Conservation (phyloP, 2,797 vertebrate genomes). For the Dromococcyx pavoninus region DNA sequence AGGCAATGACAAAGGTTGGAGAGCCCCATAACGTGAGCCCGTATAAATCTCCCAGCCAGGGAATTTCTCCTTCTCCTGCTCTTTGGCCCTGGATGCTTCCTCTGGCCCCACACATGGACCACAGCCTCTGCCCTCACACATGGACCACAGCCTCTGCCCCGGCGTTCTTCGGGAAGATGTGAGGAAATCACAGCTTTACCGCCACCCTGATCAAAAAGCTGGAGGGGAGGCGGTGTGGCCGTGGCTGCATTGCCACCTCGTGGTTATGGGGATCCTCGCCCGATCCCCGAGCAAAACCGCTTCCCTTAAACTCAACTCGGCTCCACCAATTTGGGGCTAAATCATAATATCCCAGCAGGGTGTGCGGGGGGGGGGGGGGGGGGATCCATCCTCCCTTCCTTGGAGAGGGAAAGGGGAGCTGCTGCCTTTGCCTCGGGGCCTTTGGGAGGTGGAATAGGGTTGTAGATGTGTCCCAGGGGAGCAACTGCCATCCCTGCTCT, state of each 20-base stretch:
- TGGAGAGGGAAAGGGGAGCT: background rate
- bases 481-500: rapidly evolving
- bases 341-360: rapidly evolving
- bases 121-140: rapidly evolving
- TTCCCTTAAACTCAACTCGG: rapidly evolving
- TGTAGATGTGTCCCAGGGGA: background rate
- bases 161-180: rapidly evolving
- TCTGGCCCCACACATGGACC: too few relatives aligned
- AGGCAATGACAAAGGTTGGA: too few relatives aligned
- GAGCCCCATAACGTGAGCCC: rapidly evolving
- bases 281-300: rapidly evolving
- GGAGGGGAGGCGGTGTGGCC: background rate
- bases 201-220: rapidly evolving
- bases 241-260: background rate
- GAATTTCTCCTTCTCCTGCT: background rate
- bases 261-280: background rate
- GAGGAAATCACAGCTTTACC: rapidly evolving
- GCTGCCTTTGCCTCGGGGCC: background rate
- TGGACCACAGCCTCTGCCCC: rapidly evolving
- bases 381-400: rapidly evolving
- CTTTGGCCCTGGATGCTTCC: background rate
- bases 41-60: rapidly evolving
- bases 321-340: rapidly evolving
- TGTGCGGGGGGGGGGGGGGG: too few relatives aligned
- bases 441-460: rapidly evolving